These are phyloP conservation scores for Rhinoptilus africanus DNA, from an alignment of 2,113 vertebrate genomes.

Conservation along the genomic window DNA sequence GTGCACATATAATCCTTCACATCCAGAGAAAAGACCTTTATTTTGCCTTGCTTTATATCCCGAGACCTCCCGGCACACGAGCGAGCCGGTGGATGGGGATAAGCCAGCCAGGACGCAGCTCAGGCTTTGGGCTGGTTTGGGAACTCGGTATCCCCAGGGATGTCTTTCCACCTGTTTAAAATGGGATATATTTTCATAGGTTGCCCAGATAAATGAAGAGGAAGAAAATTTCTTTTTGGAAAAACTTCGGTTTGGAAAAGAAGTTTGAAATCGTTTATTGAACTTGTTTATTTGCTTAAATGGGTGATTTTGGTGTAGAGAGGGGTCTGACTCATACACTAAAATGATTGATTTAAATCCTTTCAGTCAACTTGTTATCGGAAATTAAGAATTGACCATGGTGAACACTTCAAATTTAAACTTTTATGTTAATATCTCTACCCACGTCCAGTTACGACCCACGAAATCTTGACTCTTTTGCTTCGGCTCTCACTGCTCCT, in stretches of 20 bases:
- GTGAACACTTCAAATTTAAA: not conserved
- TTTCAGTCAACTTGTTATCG: not conserved
- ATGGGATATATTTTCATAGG: not conserved
- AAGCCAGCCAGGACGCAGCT: not conserved
- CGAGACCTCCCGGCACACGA: accelerated
- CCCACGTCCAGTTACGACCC: not conserved
- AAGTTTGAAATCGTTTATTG: not conserved
- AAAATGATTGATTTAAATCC: not conserved
- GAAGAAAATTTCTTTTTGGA: not conserved
- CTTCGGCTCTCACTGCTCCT: not conserved
- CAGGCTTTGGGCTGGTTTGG: not conserved
- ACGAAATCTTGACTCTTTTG: not conserved
- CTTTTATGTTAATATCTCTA: not conserved
- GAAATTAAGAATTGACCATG: not conserved
- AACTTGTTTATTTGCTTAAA: not conserved
- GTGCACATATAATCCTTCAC: not conserved
- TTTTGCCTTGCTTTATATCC: not conserved
- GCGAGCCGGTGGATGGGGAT: accelerated
- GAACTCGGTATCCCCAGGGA: not conserved
- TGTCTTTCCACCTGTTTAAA: not conserved
- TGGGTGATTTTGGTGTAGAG: not conserved
- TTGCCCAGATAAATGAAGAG: not conserved
- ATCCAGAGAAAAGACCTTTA: not conserved
- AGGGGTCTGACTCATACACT: not conserved
- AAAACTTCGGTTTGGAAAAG: not conserved